Base-by-base conservation (phyloP, 2,888 invertebrate species). In the Polymixis flavicincta region DNA sequence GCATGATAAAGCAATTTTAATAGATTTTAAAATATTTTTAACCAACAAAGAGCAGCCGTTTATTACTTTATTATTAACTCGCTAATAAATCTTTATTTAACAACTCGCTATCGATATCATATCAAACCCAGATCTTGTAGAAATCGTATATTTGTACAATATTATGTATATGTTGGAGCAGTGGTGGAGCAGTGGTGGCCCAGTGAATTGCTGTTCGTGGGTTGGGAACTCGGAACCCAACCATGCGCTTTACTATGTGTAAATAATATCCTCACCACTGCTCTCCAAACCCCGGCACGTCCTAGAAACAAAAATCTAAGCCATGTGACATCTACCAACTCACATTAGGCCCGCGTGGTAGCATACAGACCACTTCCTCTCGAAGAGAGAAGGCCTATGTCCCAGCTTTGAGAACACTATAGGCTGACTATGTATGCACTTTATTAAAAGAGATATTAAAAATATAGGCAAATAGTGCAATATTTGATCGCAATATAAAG, bases 1-100 rank as follows among this genome's bases (percentile, higher is more conserved):
- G 67, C 32, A 68, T 83, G 73, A 78, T 73, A 68, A 55, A 69
- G 45, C 37, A 63, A 25, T 67, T 59, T 76, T 69, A 60, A 45
- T 61, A 64, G 9, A 50, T 55, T 25, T 42, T 55, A 57, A 78
- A 65, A 78, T 65, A 37, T 78, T 65, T 55, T n/a, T 14, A 72
- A 28, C 22, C 54, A 72, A 66, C 68, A 78, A 57, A 78, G 25
- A 78, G 28, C n/a, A 50, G 28, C 25, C n/a, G 42, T 67, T 61
- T 66, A 69, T 67, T 67, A 32, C 28, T 59, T 52, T 55, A 66
- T 74, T 65, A 66, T 66, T 28, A 66, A 61, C 54, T 37, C 9
- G 60, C 37, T 66, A 52, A 69, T 61, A 45, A 54, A 63, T 69
- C 19, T 74, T 70, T 25, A 74, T 80, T 74, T 74, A 79, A 59